A percentile compares a stretch with the other conserved stretches of the same genome.
These are phyloP conservation scores for Tragelaphus buxtoni DNA, from an alignment of 2,113 vertebrate species.

Conservation along the genomic window DNA sequence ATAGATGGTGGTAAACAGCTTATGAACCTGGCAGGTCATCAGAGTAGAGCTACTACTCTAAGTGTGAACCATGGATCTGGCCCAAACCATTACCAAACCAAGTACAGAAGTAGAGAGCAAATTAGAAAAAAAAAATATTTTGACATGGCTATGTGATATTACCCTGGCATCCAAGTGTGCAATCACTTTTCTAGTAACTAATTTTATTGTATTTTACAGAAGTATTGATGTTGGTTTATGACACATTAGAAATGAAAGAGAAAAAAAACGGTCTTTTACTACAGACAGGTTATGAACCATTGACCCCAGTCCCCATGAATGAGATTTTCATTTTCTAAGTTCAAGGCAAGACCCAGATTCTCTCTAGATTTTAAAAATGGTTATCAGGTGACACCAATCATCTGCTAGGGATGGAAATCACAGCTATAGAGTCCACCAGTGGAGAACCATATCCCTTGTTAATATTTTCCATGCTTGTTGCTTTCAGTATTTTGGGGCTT, in stretches of 20 bases:
- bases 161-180: neutral
- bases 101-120: neutral
- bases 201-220: neutral
- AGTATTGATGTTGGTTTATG: neutral
- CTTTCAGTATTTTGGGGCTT: neutral
- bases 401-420: neutral
- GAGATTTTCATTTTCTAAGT: neutral
- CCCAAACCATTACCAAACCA: neutral
- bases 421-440: neutral
- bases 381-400: neutral
- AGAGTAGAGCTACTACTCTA: neutral
- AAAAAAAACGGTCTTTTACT: neutral
- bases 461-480: neutral
- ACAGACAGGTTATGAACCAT: neutral
- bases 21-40: neutral
- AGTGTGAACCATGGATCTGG: neutral
- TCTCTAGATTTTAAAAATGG: neutral
- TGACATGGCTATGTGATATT: neutral
- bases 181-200: neutral
- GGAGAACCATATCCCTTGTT: neutral
- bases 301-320: neutral
- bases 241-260: neutral
- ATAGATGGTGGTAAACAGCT: neutral
- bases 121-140: neutral
- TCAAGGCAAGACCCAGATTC: neutral